Percentiles rank a stretch among this genome's conserved stretches.
Evolutionary conservation across 1,140 invertebrate species (phyloP).

Genomic region (Drosophila bipectinata): DNA sequence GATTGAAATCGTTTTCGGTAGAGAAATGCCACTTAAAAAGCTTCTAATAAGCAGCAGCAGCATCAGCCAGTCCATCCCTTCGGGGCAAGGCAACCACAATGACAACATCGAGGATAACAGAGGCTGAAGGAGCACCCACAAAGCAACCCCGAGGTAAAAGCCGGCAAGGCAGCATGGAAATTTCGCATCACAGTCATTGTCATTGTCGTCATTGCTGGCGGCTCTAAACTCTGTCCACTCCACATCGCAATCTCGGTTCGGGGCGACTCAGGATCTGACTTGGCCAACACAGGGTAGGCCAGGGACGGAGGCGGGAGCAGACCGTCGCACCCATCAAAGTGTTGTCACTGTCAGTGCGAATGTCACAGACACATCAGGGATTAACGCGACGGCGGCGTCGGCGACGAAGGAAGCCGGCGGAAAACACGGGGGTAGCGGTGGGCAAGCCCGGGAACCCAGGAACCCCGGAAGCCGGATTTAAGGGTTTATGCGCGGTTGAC

Average conservation of each 20-base stretch:
- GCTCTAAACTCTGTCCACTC: slow-evolving; percentile 27
- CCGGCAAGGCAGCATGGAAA: slow-evolving; percentile 44
- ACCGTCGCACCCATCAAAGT: slow-evolving; percentile 76
- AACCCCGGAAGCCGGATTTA: slow-evolving; percentile 66
- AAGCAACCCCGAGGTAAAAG: slow-evolving; percentile 32
- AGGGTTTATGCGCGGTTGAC: slow-evolving; percentile 72
- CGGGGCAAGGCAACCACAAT: slow-evolving; percentile 23
- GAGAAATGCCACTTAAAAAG: slow-evolving; percentile 59
- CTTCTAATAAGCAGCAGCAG: slow-evolving; percentile 46
- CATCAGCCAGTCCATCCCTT: slow-evolving; percentile 16
- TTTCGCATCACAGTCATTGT: slow-evolving; percentile 67
- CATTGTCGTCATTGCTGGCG: slow-evolving; percentile 59
- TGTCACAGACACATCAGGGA: slow-evolving; percentile 83
- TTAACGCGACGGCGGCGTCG: slow-evolving; percentile 53
- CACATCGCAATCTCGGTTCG: slow-evolving; percentile 11
- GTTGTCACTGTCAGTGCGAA: slow-evolving; percentile 83
- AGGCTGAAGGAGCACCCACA: slow-evolving; percentile 24
- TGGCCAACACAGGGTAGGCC: slow-evolving; percentile 5
- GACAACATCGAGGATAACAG: slow-evolving; percentile 26
- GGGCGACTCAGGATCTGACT: slow-evolving; percentile 40
- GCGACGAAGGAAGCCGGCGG: slow-evolving; percentile 39
- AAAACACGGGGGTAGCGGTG: background rate
- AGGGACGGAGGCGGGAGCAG: background rate
- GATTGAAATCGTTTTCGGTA: slow-evolving; percentile 53
- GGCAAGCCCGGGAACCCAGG: slow-evolving; percentile 36